A percentile compares a stretch with the other conserved stretches of the same genome.
phyloP scores from a whole-genome alignment of 2,797 vertebrate genomes.

The Knipowitschia caucasica region DNA sequence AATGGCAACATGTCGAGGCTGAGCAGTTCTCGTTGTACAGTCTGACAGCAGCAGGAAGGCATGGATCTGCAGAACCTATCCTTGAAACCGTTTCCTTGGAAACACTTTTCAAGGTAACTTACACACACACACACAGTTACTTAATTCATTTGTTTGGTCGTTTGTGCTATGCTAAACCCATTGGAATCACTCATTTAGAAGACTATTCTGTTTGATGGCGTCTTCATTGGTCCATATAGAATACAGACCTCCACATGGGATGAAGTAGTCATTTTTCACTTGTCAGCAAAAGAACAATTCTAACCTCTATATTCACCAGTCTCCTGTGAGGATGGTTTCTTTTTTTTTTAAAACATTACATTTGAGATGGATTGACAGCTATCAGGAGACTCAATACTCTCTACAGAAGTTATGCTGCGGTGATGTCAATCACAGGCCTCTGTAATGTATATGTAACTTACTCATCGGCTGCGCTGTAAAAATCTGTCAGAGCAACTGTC shows the following conservation, averaged over 20 bases:
- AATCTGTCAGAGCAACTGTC: conserved; percentile 22
- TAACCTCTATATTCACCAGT: conserved; percentile 24
- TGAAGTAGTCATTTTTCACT: conserved; percentile 2
- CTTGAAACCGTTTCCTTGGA: no score
- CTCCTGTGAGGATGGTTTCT: conserved; percentile 17
- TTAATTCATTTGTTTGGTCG: no score
- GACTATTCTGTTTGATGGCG: no score
- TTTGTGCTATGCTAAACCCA: no score
- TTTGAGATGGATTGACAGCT: conserved; percentile 44
- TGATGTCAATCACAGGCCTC: conserved; percentile 49
- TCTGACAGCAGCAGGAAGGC: no score
- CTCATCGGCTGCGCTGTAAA: conserved; percentile 44
- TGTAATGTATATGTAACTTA: conserved; percentile 58
- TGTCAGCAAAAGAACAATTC: conserved; percentile 24
- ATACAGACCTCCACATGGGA: not conserved
- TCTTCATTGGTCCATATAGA: no score
- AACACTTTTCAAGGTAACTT: no score
- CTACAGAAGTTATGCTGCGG: conserved; percentile 20
- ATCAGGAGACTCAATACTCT: conserved; percentile 30
- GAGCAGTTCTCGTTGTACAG: no score
- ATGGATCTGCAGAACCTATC: no score
- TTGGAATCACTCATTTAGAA: no score
- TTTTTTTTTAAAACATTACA: conserved; percentile 19
- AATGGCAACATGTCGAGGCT: no score
- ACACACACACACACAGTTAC: no score